These are phyloP conservation scores for Fulica atra DNA, from an alignment of 2,113 vertebrate genomes.

Conservation along the genomic window DNA sequence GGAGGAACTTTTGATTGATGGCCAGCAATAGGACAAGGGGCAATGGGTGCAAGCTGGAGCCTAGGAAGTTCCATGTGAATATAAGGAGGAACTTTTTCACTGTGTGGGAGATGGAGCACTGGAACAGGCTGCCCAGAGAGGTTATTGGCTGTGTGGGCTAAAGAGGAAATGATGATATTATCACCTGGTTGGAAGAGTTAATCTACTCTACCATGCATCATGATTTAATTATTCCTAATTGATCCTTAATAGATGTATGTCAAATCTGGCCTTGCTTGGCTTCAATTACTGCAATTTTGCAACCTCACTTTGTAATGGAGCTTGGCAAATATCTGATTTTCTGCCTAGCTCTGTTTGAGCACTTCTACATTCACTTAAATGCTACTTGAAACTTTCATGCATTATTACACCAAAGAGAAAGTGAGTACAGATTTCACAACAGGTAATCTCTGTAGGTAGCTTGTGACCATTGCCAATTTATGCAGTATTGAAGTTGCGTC, in stretches of 20 bases:
- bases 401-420: neutral
- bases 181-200: conserved; percentile 22
- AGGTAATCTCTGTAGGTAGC: neutral
- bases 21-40: no score
- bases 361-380: neutral
- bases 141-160: neutral
- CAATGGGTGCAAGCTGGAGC: no score
- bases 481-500: neutral
- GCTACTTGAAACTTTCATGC: neutral
- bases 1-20: no score
- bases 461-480: neutral
- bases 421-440: neutral
- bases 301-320: neutral
- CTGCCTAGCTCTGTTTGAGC: neutral
- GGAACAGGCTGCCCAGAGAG: no score
- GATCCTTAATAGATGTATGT: conserved; percentile 25
- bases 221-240: conserved; percentile 56
- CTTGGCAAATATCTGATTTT: neutral
- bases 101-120: no score
- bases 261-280: neutral
- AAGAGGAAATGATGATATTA: conserved; percentile 7
- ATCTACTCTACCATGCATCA: neutral
- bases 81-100: no score
- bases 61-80: no score
- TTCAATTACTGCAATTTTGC: neutral